Evolutionary conservation across 2,113 vertebrate genomes (phyloP).

Genomic region (Rhinolophus sinicus): DNA sequence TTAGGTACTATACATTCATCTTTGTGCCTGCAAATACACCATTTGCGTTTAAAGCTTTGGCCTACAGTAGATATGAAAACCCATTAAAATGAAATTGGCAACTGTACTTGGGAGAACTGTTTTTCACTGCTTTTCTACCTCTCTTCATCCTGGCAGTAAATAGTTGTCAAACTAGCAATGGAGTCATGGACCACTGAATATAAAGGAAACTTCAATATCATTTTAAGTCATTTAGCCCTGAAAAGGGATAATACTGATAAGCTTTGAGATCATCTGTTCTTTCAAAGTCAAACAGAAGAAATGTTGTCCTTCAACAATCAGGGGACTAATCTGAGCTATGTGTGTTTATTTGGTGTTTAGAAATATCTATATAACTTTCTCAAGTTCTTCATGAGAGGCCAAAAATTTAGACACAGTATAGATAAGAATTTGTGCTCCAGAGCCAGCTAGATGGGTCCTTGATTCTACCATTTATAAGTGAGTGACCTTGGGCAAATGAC

Average conservation of each 20-base stretch:
- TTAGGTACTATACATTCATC: background rate
- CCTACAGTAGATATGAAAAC: background rate
- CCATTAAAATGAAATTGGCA: background rate
- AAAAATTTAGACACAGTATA: background rate
- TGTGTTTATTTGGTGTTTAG: background rate
- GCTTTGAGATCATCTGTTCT: background rate
- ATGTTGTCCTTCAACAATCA: background rate
- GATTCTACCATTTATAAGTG: background rate
- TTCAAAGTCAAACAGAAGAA: background rate
- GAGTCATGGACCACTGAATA: background rate
- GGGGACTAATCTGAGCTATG: background rate
- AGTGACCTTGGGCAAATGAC: background rate
- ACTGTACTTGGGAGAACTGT: background rate
- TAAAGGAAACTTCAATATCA: background rate
- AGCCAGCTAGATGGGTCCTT: background rate
- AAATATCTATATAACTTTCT: background rate
- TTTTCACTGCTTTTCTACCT: background rate
- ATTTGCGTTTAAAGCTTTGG: background rate
- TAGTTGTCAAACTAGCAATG: background rate
- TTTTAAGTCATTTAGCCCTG: background rate
- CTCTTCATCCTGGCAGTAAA: background rate
- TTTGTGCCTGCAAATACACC: background rate
- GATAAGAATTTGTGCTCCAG: background rate
- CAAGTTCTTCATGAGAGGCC: background rate
- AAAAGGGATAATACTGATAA: background rate